Evolutionary conservation across 2,888 invertebrate species (phyloP), one percentile per base, ranked within the genome.

Genomic region (Xanthia icteritia): DNA sequence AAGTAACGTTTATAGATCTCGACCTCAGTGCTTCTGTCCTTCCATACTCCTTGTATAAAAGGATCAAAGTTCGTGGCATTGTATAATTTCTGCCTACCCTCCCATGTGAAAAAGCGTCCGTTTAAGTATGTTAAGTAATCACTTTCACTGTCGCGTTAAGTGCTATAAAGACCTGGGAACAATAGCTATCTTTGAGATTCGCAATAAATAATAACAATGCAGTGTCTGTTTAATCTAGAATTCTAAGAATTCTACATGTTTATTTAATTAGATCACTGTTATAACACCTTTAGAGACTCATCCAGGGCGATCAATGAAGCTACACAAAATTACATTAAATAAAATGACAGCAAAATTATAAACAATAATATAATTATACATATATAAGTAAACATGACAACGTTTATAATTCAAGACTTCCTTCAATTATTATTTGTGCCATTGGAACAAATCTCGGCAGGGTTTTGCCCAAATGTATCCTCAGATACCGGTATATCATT

Each of bases 141-240:
- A 79, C 42, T 69, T 69, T 60, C 51, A 42, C 31, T n/a, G 20
- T 17, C 76, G n/a, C 56, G 27, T 17, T n/a, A 67, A 31, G 13
- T 31, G 20, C 51, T 66, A 56, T 76, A 56, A 66, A 77, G 11
- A 77, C 2, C 20, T 42, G 42, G 58, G 42, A 51, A 79, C 79
- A 79, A 70, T 79, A 60, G 58, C 39, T 56, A 76, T 56, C 31
- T 79, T 69, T 51, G 58, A 51, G 79, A 77, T 79, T 42, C 48
- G 42, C 60, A 51, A 51, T 77, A 42, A 79, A 69, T 36, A 60
- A 61, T 61, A 60, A 79, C 79, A 60, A 69, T 67, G 58, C n/a
- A 31, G 31, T 56, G 42, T 27, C 70, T 31, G n/a, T 8, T 60
- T 23, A 42, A 4, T 39, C 4, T 48, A 58, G 13, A 56, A 58